Evolutionary conservation across 1,140 invertebrate species (phyloP), one percentile per base, ranked within the genome.

Genomic region (Camponotus vicinus): DNA sequence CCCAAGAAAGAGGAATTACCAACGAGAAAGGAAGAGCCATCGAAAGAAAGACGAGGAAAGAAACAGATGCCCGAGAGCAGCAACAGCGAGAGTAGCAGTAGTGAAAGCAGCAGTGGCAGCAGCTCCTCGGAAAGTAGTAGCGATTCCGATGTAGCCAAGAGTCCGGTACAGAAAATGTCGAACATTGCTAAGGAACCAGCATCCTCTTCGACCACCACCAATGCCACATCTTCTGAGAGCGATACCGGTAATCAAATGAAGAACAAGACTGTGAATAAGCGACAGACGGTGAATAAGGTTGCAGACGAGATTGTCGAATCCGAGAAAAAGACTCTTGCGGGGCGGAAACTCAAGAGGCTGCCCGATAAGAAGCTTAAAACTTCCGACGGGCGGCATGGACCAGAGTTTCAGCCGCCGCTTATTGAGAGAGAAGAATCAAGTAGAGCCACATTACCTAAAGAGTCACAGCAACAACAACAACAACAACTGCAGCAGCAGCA

Each of bases 351-450:
- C 94, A 96, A 96, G 92, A 97, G 96, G 96, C 96, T 97, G 96
- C 97, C 97, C 94, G 97, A 97, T 95, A 97, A 97, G 97, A 97
- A 97, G 97, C 97, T 97, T 97, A 97, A 97, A 97, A 97, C 97
- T 97, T 97, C 97, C 97, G 97, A 97, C 96, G 96, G 96, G 96
- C 96, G 96, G 96, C 96, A 96, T 96, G 97, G 97, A 96, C 96
- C 95, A 95, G 96, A 97, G 96, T 96, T 96, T 96, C 96, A 96
- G 96, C 96, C 97, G 96, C 96, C 96, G 96, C 92, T 96, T 79
- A 93, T 94, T 97, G 96, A 97, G 95, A 96, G 97, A 97, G 96
- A 97, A 96, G 96, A 97, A 97, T 93, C 96, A 95, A 90, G 94
- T 95, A 92, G 96, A 97, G 88, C 95, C 95, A 69, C 92, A 87